These are phyloP conservation scores for Cybosia mesomella DNA, from an alignment of 2,888 invertebrate species.

Conservation along the genomic window DNA sequence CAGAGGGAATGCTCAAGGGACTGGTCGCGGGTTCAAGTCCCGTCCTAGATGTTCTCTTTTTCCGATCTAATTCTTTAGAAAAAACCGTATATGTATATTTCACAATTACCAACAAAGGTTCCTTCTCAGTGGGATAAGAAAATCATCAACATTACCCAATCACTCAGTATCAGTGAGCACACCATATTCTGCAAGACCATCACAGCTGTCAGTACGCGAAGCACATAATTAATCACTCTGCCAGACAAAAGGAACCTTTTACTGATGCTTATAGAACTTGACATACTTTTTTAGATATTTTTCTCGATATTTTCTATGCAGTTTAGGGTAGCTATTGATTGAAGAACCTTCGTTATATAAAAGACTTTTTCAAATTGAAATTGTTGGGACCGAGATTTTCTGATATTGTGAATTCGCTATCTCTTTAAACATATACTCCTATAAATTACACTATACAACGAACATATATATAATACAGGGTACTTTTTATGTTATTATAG, in stretches of 20 bases:
- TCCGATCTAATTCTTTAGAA: too few relatives aligned
- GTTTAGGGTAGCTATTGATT: slow-evolving; percentile 20
- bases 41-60: too few relatives aligned
- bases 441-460: background rate
- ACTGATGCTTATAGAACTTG: slow-evolving; percentile 48
- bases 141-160: slow-evolving; percentile 38
- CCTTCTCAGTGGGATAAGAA: slow-evolving; percentile 13
- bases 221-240: slow-evolving; percentile 61
- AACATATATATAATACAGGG: too few relatives aligned
- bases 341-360: background rate
- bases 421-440: background rate
- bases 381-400: background rate
- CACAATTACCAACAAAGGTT: background rate
- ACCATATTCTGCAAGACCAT: slow-evolving; percentile 29
- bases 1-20: too few relatives aligned
- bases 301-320: slow-evolving; percentile 37
- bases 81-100: background rate
- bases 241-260: slow-evolving; percentile 57
- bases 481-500: too few relatives aligned
- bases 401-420: background rate
- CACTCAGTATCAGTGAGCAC: slow-evolving; percentile 40
- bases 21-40: too few relatives aligned
- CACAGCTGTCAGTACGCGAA: slow-evolving; percentile 51
- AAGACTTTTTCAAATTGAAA: slow-evolving; percentile 3
- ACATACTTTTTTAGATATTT: slow-evolving; percentile 41